Evolutionary conservation across 53 echinoderm and acorn worm genomes (phyloP), one percentile per base, ranked within the genome.

Genomic region (Crossaster papposus): DNA sequence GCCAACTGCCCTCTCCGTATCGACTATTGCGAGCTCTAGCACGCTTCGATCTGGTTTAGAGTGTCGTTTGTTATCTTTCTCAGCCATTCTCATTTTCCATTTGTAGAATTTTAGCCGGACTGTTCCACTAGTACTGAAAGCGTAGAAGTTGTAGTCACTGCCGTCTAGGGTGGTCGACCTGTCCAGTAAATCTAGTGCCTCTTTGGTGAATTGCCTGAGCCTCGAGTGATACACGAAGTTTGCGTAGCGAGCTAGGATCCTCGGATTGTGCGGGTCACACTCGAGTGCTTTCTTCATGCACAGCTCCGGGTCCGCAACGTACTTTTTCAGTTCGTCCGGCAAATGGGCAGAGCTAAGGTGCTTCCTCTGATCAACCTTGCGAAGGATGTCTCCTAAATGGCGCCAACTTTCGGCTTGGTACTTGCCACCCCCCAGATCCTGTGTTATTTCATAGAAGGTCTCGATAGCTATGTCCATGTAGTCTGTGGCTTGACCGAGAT

Each of bases 151-250:
- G 14, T 87, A 75, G 26, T 87, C 62, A 38, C 76, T 87, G 76
- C 9, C 51, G 37, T 87, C 87, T 22, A 87, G 76, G 4, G 62
- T 34, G 62, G 77, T 87, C 32, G 87, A 87, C 33, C 17, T 24
- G 37, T 87, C 87, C 33, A 87, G 77, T 35, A 87, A 23, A 2
- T 58, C 6, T 26, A 87, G 58, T 29, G 87, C 87, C 28, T 75
- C 62, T 34, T 62, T 30, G 62, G 77, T 55, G 87, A 77, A 24
- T 22, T 36, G 53, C 32, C 76, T 34, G 15, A 26, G 62, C n/a
- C n/a, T n/a, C n/a, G n/a, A n/a, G 35, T 76, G 76, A 63, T 87
- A 87, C 35, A 63, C 87, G 29, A 87, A 87, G 87, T 87, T 87
- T 13, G 79, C 89, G 76, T 79, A 80, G 32, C 89, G 89, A 15